Conservation (phyloP, 2,888 invertebrate genomes). For the Xestia sexstrigata region DNA sequence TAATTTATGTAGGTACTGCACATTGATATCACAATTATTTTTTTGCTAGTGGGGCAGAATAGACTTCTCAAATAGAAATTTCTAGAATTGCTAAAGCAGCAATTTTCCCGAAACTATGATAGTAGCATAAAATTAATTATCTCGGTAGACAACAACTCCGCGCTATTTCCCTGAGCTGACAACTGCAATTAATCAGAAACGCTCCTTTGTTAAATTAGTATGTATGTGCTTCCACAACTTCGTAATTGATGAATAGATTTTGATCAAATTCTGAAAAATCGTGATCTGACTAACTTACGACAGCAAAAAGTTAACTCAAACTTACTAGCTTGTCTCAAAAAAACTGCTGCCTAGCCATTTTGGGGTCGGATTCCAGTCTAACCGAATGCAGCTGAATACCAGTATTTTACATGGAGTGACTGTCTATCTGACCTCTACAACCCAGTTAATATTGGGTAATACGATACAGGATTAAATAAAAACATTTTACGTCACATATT, state of each 20-base stretch:
- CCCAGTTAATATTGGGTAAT: neutral
- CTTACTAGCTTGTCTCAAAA: too few species aligned
- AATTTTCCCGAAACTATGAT: neutral
- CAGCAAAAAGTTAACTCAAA: too few species aligned
- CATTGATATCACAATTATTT: neutral
- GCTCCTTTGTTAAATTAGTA: neutral
- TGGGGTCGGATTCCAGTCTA: too few species aligned
- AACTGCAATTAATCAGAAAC: slow-evolving; percentile 29
- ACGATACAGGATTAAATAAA: neutral
- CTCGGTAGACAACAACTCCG: slow-evolving; percentile 11
- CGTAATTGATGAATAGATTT: neutral
- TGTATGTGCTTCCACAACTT: neutral
- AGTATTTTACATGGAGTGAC: neutral
- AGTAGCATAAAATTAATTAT: slow-evolving; percentile 6
- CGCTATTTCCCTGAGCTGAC: slow-evolving; percentile 13
- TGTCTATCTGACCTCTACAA: neutral
- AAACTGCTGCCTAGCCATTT: too few species aligned
- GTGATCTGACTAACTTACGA: neutral
- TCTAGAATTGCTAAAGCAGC: neutral
- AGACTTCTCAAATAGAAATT: neutral
- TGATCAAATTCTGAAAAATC: neutral
- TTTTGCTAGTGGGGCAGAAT: neutral
- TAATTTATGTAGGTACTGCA: neutral
- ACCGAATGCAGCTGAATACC: neutral
- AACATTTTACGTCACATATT: neutral